Evolutionary conservation across 2,113 vertebrate genomes (phyloP), one percentile per base, ranked within the genome.

Genomic region (Cephalophus harveyi): DNA sequence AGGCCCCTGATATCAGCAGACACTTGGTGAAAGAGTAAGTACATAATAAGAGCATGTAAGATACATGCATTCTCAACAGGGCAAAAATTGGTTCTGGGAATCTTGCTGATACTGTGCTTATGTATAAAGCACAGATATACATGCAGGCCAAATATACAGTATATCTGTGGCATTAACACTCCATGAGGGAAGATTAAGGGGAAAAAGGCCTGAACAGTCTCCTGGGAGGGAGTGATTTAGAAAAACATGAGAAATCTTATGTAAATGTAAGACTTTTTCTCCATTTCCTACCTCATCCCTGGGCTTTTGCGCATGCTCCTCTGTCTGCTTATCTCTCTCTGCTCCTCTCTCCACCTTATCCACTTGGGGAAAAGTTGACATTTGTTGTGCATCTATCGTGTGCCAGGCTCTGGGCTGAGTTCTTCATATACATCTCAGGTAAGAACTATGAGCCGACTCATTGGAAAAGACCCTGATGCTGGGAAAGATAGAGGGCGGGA

Each of bases 21-120:
- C 12, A 2, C 60, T 16, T 64, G 59, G 88, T 36, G 40, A 88
- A 76, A 85, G 14, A 79, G 23, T 52, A 57, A 59, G 15, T 7
- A 46, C 1, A 13, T 30, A 27, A 10, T 10, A 16, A 89, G 36
- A 8, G 33, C 4, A 1, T 3, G 8, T 0, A 12, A 16, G 17
- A 46, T 21, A 21, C 25, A 2, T 13, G 17, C 17, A 7, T 93
- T 19, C 57, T 85, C 81, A 59, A 3, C 55, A 12, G 5, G 90
- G 52, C n/a, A 74, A 84, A 89, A 59, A 23, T 0, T 17, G 57
- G n/a, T 28, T 57, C 52, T 82, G 71, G 30, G 50, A 11, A 21
- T 88, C 67, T 30, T 82, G 86, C 60, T 83, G 43, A 82, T 33
- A 33, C 16, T 67, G 36, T 81, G 14, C 30, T 67, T 57, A 46